phyloP scores from a whole-genome alignment of 2,113 vertebrate genomes.

The Furnarius figulus region DNA sequence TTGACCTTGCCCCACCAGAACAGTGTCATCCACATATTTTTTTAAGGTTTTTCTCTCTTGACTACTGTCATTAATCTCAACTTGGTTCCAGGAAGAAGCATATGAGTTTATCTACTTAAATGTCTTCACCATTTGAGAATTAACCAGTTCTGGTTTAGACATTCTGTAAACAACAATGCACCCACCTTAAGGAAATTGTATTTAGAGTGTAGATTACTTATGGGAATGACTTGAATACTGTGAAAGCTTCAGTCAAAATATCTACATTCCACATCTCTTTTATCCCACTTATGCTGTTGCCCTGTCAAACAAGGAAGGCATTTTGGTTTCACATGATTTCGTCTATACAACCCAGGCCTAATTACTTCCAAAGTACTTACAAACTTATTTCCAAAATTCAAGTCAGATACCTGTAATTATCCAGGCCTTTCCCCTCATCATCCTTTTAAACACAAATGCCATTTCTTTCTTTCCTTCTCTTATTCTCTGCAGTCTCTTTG shows the following conservation, averaged over 20 bases:
- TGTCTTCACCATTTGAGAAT: background rate
- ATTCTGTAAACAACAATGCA: background rate
- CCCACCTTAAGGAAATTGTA: background rate
- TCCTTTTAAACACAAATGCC: background rate
- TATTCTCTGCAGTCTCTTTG: background rate
- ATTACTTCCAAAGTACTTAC: background rate
- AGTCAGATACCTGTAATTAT: background rate
- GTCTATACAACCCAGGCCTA: background rate
- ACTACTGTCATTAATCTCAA: background rate
- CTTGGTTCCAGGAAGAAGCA: background rate
- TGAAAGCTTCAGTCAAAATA: slow-evolving; percentile 16
- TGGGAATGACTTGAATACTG: background rate
- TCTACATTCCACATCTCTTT: background rate
- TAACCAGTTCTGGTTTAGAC: background rate
- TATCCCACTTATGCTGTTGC: background rate
- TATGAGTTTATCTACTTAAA: background rate
- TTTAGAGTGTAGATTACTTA: background rate
- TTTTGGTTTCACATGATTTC: background rate
- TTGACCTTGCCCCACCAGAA: background rate
- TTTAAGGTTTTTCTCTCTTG: background rate
- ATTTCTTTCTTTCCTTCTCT: background rate
- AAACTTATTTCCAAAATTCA: background rate
- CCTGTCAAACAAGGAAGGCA: background rate
- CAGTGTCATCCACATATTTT: background rate
- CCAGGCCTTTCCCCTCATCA: background rate